Evolutionary conservation across 2,113 vertebrate species (phyloP).

Genomic region (Malaclemys terrapin): DNA sequence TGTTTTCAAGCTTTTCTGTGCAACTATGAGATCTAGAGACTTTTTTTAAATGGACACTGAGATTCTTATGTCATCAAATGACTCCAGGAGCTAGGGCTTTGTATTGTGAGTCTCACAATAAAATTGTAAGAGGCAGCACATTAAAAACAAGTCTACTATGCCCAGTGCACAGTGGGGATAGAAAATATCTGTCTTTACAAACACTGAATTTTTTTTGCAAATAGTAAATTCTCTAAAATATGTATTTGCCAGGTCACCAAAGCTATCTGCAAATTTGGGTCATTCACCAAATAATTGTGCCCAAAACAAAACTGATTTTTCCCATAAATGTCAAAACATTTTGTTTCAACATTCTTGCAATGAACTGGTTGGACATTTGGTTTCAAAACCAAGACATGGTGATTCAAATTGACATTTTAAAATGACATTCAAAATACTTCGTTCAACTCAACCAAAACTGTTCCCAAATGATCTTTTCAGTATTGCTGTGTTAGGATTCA

Average conservation of each 20-base stretch:
- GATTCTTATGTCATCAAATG: not conserved
- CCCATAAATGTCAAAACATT: not conserved
- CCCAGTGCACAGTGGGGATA: not conserved
- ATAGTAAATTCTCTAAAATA: no score
- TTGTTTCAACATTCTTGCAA: not conserved
- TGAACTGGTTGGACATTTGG: not conserved
- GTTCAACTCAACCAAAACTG: not conserved
- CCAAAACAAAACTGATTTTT: not conserved
- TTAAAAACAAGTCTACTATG: not conserved
- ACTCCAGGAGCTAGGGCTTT: not conserved
- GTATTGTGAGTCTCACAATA: not conserved
- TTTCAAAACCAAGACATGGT: not conserved
- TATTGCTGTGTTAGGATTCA: not conserved
- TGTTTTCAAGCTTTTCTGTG: not conserved
- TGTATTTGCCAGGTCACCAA: no score
- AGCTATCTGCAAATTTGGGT: not conserved
- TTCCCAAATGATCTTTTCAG: not conserved
- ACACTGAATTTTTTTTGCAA: not conserved
- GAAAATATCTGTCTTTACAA: not conserved
- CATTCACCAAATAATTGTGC: not conserved
- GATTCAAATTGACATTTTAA: not conserved
- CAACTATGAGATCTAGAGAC: not conserved
- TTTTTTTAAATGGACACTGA: not conserved
- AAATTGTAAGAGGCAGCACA: not conserved
- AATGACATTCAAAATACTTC: not conserved